Base-by-base conservation (phyloP, 1,140 invertebrate species). In the Brachionus plicatilis region DNA sequence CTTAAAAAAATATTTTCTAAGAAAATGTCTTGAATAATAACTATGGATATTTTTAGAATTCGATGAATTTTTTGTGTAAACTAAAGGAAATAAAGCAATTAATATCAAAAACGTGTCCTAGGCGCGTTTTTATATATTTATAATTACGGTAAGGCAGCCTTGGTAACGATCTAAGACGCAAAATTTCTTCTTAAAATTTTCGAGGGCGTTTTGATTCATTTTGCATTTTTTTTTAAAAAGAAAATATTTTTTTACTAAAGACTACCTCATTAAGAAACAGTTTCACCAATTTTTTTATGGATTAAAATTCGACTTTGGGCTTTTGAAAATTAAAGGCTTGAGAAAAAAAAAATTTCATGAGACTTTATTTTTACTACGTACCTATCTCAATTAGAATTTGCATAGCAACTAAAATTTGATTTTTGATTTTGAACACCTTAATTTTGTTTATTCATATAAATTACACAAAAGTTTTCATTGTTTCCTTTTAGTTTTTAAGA, bases 401-500 rank as follows among this genome's bases (percentile, higher is more conserved):
- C 53, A 60, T 60, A 60, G 53, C 53, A 60, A 60, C 53, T 60
- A 60, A 60, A 60, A 60, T 60, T 60, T 60, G 53, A 60, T 60
- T 20, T 60, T 60, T 60, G 53, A 60, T 60, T 60, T 60, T 24
- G 53, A 60, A 60, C 53, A 60, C 53, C 53, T 60, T 70, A 70
- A 24, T 41, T 37, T 70, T 70, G 66, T 70, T 70, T 70, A 37
- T 70, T 70, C 66, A 37, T 60, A 60, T 60, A 60, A 60, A 60
- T 60, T 9, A 24, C 17, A 68, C 12, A 68, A 68, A 68, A 37
- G 14, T 33, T 68, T 29, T 68, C 66, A 29, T 14, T 29, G 66
- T 68, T 75, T 75, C 33, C 33, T 75, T 43, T 75, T 75, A 37
- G 5, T 17, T 75, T 75, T 43, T 75, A 24, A 43, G 41, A 75